Evolutionary conservation across 2,888 invertebrate species (phyloP).

Genomic region (Lagria hirta): DNA sequence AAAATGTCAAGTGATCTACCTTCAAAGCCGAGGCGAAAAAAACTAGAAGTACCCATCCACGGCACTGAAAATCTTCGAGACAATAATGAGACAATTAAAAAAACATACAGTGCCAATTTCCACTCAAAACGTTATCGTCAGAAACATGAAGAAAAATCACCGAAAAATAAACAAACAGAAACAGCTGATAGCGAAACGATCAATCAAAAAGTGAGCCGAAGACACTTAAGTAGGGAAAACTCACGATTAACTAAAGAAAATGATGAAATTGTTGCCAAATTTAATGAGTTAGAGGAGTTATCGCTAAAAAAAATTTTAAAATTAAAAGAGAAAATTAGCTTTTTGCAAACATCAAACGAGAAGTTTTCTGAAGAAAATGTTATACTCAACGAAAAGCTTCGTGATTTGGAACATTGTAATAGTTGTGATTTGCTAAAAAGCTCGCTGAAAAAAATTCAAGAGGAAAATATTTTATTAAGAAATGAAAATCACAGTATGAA

Average conservation of each 20-base stretch:
- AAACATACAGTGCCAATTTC: constrained; percentile 46
- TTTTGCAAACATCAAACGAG: constrained; percentile 62
- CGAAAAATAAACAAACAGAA: constrained; percentile 27
- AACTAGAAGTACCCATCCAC: constrained; percentile 47
- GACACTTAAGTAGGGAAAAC: constrained; percentile 56
- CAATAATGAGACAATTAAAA: constrained; percentile 21
- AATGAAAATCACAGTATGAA: constrained; percentile 61
- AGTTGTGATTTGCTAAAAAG: constrained; percentile 55
- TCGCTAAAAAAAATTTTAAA: constrained; percentile 64
- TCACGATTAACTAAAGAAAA: constrained; percentile 58
- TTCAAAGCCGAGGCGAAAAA: constrained; percentile 40
- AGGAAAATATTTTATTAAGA: constrained; percentile 56
- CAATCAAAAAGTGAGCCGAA: constrained; percentile 36
- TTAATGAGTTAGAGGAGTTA: constrained; percentile 54
- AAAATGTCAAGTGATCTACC: constrained; percentile 33
- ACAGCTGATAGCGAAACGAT: constrained; percentile 33
- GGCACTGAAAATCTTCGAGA: constrained; percentile 16
- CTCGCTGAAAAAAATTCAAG: constrained; percentile 57
- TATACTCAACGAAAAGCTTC: constrained; percentile 57
- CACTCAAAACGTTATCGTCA: constrained; percentile 32
- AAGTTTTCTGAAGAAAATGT: constrained; percentile 66
- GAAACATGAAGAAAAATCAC: constrained; percentile 22
- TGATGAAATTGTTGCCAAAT: constrained; percentile 56
- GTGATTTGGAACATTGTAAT: constrained; percentile 55
- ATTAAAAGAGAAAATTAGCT: constrained; percentile 63